Evolutionary conservation across 2,888 invertebrate genomes (phyloP), one percentile per base, ranked within the genome.

Genomic region (Yponomeuta cagnagella): DNA sequence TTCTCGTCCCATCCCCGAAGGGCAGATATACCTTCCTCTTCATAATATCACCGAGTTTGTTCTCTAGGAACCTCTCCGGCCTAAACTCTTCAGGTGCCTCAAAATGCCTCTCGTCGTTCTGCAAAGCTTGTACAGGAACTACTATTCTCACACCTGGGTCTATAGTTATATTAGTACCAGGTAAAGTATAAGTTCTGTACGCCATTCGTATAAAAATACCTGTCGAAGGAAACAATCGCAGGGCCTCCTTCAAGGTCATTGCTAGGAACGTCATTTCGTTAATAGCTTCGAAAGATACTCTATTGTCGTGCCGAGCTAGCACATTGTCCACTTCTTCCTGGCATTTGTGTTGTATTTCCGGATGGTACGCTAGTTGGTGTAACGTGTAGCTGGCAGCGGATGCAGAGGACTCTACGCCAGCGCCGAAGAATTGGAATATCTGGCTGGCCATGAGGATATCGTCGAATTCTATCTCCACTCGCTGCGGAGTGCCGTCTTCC

Each of bases 341-440:
- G 63, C 88, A 76, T 69, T 80, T 83, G 30, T 73, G 73, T 72
- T 92, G 92, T 43, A 84, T 76, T 9, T 89, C 84, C 1, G 85
- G 87, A 71, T 92, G 76, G 63, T 78, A 83, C 0, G 92, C 90
- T 0, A 93, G 78, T 72, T 86, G 80, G 71, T 89, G 87, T 30
- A 89, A 76, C 12, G 82, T 79, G 70, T 77, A 88, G 71, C 88
- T 88, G 1, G 90, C 84, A 2, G 88, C 82, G 0, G 87, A 87
- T 0, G 92, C 89, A 0, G 90, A 89, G 0, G 92, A 91, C 74
- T 92, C 91, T 58, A 88, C 92, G 3, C 93, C 92, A n/a, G 90
- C 92, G 8, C 79, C 82, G 48, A 89, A 89, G 74, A 89, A 89
- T 12, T 88, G 73, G 31, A 85, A 85, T 5, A 85, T 80, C 74